Base-by-base conservation (phyloP, 2,888 invertebrate genomes). In the Cantharis rufa region DNA sequence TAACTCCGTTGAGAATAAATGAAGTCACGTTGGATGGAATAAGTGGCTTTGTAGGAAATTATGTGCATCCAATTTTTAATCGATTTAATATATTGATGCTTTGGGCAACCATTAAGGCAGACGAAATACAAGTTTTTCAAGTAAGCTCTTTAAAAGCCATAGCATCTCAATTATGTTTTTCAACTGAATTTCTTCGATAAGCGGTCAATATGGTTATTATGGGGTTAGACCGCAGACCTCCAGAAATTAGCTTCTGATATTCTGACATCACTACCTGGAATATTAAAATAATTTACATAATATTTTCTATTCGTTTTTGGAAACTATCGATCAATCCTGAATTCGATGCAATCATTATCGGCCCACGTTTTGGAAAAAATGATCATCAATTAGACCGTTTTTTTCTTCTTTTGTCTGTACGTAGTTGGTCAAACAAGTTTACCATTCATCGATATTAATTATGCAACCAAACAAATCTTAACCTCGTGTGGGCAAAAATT, bases 401-500 rank as follows among this genome's bases (percentile, higher is more conserved):
- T 24, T 48, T 48, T 48, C 48, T n/a, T 48, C 48, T 48, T 48
- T 48, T 48, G 48, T 48, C 48, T 48, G n/a, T 48, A 48, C 48
- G n/a, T 48, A 48, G 48, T 48, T 48, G 48, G 48, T 48, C 9
- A 48, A 48, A 48, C 48, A 13, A 48, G 48, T 48, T 48, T 48
- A 48, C 48, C 48, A 48, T 48, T 48, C 48, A 48, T 48, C 48
- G 48, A 21, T 66, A 66, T 66, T 66, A 66, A 66, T 66, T 74
- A 77, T 72, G 71, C 69, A 77, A 77, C 62, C 69, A 72, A 75
- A 75, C 72, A 72, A 77, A 77, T 69, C 71, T 62, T 64, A 27
- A 48, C 32, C 24, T 66, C 64, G 74, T 72, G 75, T 78, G 77
- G 77, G 77, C 72, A 77, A 77, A 77, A 77, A 74, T 77, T 77